Evolutionary conservation across 1,140 invertebrate species (phyloP), one percentile per base, ranked within the genome.

Genomic region (Ostrea denselamellosa): DNA sequence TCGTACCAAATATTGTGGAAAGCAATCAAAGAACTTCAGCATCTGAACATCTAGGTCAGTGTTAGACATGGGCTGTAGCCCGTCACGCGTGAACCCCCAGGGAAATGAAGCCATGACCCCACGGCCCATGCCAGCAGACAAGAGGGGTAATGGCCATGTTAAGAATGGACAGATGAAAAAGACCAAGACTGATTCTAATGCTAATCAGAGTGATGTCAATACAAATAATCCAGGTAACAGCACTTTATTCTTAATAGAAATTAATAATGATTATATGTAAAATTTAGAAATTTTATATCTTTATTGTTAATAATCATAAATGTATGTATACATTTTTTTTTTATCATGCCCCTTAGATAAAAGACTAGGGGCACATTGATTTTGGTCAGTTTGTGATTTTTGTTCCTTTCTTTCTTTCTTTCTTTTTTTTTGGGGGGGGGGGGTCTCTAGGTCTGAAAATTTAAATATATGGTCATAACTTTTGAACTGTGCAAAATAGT

Each of bases 41-140:
- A 51, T 71, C 10, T 44, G 62, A 71, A n/a, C 17, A 17, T 77
- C 22, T 28, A 17, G 25, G 68, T 28, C 14, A 62, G 68, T 10
- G 22, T 14, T 81, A 34, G 85, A 14, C 4, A 90, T 90, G 90
- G 90, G 90, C 51, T 90, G 90, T 85, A 89, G 90, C 28, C 58
- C 88, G 3, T 90, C 90, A 8, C 82, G 86, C 83, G 88, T 89
- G 71, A 85, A 85, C 51, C 65, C 83, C 25, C 62, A 82, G 9
- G 65, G 83, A 22, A 85, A 52, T 44, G 83, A 88, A n/a, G 87
- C 83, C 10, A 83, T 52, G 10, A 81, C 65, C 7, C 87, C 87
- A 9, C 62, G 83, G 28, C 83, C 83, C 58, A 85, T 84, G 58
- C 87, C 83, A n/a, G 22, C 51, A 22, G 82, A 83, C 51, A 54